These are phyloP conservation scores for Corythornis madagascariensis DNA, from an alignment of 2,113 vertebrate species.

Conservation along the genomic window DNA sequence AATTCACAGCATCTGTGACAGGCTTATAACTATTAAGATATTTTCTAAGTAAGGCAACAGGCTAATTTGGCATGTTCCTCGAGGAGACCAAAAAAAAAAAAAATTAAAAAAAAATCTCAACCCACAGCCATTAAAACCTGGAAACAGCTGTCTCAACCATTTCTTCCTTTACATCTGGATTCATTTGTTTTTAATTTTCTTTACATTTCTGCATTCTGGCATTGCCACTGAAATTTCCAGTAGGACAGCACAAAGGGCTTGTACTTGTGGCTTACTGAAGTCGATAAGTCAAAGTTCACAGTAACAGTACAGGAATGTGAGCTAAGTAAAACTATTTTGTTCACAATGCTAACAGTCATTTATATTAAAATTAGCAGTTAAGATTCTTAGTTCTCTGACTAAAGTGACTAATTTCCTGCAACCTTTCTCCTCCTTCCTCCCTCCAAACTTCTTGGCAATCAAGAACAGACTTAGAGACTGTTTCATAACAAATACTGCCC, in stretches of 20 bases:
- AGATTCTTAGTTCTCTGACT: conserved; percentile 1
- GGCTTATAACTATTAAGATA: not conserved
- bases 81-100: not conserved
- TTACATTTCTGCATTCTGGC: not conserved
- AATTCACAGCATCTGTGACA: not conserved
- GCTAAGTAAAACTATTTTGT: not conserved
- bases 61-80: not conserved
- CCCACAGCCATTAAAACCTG: not conserved
- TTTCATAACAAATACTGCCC: conserved; percentile 2
- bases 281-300: not conserved
- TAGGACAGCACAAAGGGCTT: not conserved
- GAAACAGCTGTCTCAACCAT: not conserved
- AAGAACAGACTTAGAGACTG: conserved; percentile 9
- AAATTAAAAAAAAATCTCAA: not conserved
- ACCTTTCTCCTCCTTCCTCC: conserved; percentile 42
- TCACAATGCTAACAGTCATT: not conserved
- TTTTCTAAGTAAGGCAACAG: not conserved
- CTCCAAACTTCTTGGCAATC: conserved; percentile 16
- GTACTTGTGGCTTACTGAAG: not conserved
- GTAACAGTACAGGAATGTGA: not conserved
- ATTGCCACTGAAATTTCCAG: not conserved
- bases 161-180: not conserved
- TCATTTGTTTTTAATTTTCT: not conserved
- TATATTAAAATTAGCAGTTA: not conserved
- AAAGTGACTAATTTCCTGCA: conserved; percentile 42